Evolutionary conservation across 2,888 invertebrate genomes (phyloP).

Genomic region (Yponomeuta plumbellus): DNA sequence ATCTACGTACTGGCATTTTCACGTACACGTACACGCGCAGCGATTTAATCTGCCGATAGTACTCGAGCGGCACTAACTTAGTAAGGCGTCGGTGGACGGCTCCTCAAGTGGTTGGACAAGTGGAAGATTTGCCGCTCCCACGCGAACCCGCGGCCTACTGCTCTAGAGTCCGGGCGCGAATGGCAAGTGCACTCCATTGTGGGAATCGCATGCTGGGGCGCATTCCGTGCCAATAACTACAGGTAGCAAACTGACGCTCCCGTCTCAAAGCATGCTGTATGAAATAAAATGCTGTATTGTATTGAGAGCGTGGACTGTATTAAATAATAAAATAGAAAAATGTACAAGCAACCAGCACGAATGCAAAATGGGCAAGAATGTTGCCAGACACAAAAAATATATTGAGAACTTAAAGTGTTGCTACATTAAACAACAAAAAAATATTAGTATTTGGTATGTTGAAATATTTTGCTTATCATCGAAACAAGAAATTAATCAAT

Average conservation of each 20-base stretch:
- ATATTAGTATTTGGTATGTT: too few species aligned
- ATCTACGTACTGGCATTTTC: background rate
- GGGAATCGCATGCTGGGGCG: background rate
- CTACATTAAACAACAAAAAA: too few species aligned
- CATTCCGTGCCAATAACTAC: background rate
- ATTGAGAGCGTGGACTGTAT: too few species aligned
- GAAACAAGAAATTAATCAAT: too few species aligned
- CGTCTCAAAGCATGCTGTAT: too few species aligned
- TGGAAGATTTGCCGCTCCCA: slow-evolving; percentile 12
- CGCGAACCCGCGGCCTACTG: slow-evolving; percentile 1
- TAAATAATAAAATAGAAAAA: too few species aligned
- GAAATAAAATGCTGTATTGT: too few species aligned
- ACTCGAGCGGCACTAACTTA: background rate
- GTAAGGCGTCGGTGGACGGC: background rate
- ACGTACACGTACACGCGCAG: background rate
- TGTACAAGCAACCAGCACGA: too few species aligned
- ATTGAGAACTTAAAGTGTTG: too few species aligned
- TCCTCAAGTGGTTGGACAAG: slow-evolving; percentile 1
- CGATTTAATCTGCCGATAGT: background rate
- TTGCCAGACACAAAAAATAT: too few species aligned
- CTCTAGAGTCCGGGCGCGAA: background rate
- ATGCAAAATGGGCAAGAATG: too few species aligned
- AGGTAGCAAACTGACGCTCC: background rate
- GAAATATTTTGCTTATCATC: too few species aligned
- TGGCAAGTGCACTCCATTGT: background rate